Conservation (phyloP, 2,797 vertebrate genomes). For the Cossypha niveicapilla region DNA sequence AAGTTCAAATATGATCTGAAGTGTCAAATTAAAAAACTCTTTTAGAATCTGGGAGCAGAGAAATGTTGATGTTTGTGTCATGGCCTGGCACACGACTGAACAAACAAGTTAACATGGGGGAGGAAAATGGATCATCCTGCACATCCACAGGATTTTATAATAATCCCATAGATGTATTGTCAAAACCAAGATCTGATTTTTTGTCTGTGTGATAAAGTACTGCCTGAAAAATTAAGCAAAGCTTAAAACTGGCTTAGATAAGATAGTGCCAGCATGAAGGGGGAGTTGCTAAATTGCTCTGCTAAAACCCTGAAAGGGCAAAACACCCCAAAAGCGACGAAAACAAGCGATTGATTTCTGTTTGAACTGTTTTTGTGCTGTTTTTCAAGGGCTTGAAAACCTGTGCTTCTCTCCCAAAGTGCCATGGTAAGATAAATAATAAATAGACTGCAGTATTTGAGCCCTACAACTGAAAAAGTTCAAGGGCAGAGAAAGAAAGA, state of each 20-base stretch:
- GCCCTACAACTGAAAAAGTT: not conserved
- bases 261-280: not conserved
- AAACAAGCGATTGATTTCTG: not conserved
- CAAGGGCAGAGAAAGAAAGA: not conserved
- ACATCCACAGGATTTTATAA: not conserved
- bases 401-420: not conserved
- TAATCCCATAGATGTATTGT: not conserved
- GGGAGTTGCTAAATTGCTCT: not conserved
- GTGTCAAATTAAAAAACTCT: not conserved
- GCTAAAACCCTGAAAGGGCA: not conserved
- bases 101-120: not conserved
- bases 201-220: not conserved
- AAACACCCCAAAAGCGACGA: not conserved
- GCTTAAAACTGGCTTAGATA: not conserved
- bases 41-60: not conserved
- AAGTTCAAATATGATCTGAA: not conserved
- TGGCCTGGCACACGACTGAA: not conserved
- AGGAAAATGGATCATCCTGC: not conserved
- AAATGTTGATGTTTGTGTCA: not conserved
- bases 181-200: not conserved
- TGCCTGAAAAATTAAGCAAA: not conserved
- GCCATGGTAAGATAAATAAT: not conserved
- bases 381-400: not conserved
- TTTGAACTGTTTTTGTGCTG: not conserved
- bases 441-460: not conserved